These are phyloP conservation scores for Pygoscelis adeliae DNA, from an alignment of 2,113 vertebrate species.

Conservation along the genomic window DNA sequence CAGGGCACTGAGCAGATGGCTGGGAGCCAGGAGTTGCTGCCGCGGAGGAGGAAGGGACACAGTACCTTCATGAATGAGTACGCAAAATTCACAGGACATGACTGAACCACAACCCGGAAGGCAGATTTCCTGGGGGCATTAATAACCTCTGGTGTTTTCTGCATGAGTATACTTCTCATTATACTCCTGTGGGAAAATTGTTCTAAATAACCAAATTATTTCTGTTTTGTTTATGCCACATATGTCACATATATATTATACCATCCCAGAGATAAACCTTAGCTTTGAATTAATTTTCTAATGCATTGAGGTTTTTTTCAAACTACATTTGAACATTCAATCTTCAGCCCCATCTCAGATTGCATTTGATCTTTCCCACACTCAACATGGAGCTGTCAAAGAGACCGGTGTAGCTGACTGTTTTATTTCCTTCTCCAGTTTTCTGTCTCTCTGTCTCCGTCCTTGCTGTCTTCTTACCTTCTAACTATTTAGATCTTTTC, in stretches of 20 bases:
- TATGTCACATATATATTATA: not conserved
- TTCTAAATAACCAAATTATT: not conserved
- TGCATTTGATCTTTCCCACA: not conserved
- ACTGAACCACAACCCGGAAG: not conserved
- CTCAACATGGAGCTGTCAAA: not conserved
- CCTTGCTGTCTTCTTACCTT: not conserved
- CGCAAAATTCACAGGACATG: not conserved
- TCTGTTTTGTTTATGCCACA: not conserved
- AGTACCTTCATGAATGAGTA: accelerated
- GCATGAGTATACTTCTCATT: not conserved
- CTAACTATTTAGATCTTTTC: not conserved
- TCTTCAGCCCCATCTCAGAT: not conserved
- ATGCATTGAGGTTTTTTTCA: not conserved
- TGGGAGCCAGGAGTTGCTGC: not conserved
- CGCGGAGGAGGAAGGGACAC: not conserved
- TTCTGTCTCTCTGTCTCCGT: not conserved
- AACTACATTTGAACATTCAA: not conserved
- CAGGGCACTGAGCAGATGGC: not conserved
- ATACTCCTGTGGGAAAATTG: not conserved
- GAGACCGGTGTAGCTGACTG: accelerated
- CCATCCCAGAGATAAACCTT: not conserved
- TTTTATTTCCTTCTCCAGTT: not conserved
- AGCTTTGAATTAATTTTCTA: not conserved
- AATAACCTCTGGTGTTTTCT: not conserved
- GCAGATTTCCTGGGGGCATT: not conserved